phyloP scores from a whole-genome alignment of 1,140 invertebrate genomes.

The Ceratoteleas bidentatus region DNA sequence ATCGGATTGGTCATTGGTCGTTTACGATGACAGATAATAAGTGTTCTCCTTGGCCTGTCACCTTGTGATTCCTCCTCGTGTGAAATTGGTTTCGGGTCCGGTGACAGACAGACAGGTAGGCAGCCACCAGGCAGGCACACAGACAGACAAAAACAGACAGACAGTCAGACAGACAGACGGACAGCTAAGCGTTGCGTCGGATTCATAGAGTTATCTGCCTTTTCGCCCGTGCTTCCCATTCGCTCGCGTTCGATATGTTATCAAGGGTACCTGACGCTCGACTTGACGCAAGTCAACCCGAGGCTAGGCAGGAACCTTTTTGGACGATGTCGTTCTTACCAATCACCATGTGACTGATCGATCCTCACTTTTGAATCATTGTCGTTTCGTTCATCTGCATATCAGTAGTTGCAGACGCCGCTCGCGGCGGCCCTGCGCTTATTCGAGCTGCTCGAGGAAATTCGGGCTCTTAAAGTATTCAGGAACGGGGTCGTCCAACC shows the following conservation, averaged over 20 bases:
- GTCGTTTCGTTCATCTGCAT: conserved; percentile 54
- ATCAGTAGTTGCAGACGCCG: conserved; percentile 43
- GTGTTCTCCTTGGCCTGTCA: conserved; percentile 54
- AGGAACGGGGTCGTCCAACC: conserved; percentile 98
- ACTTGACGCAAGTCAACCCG: conserved; percentile 58
- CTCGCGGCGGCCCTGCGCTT: conserved; percentile 77
- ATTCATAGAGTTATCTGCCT: conserved; percentile 57
- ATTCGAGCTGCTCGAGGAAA: conserved; percentile 99
- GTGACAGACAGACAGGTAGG: conserved; percentile 61
- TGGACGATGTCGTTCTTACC: conserved; percentile 66
- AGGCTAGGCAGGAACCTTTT: conserved; percentile 64
- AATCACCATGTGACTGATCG: conserved; percentile 57
- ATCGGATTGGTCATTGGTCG: conserved; percentile 50
- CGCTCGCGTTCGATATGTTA: conserved; percentile 70
- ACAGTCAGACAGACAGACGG: conserved; percentile 57
- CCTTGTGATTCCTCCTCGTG: conserved; percentile 51
- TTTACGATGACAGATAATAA: conserved; percentile 50
- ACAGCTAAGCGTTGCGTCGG: conserved; percentile 61
- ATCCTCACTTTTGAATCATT: conserved; percentile 33
- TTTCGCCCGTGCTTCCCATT: conserved; percentile 63
- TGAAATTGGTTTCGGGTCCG: conserved; percentile 51
- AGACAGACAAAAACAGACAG: conserved; percentile 60
- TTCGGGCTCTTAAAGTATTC: conserved; percentile 99
- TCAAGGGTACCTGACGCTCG: conserved; percentile 73
- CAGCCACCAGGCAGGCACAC: conserved; percentile 52